Percentiles rank a stretch among this genome's conserved stretches.
phyloP scores from a whole-genome alignment of 2,797 vertebrate genomes.

The Diplodus puntazzo region DNA sequence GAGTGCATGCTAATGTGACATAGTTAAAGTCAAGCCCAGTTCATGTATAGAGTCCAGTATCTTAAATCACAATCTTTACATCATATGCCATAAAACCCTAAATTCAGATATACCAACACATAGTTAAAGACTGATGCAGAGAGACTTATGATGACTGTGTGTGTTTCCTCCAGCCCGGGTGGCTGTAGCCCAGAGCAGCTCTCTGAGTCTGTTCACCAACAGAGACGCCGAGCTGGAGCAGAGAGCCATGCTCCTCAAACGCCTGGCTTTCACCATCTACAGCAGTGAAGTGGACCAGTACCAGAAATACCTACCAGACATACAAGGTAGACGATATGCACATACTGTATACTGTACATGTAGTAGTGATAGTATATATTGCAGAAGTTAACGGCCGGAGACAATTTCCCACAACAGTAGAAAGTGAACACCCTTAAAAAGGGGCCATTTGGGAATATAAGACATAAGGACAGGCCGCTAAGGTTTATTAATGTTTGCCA shows the following conservation, averaged over 20 bases:
- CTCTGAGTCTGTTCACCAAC: slow-evolving; percentile 96
- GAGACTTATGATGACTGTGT: background rate
- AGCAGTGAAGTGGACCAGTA: slow-evolving; percentile 99
- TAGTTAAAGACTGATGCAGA: slow-evolving; percentile 4
- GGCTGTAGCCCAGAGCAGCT: slow-evolving; percentile 98
- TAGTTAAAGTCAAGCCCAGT: background rate
- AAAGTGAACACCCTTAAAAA: too few species aligned
- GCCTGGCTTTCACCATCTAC: slow-evolving; percentile 97
- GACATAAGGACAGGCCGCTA: background rate
- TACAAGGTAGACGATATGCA: slow-evolving; percentile 89
- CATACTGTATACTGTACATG: too few species aligned
- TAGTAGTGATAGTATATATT: background rate
- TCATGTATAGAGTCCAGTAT: background rate
- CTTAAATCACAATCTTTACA: background rate
- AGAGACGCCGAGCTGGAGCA: slow-evolving; percentile 97
- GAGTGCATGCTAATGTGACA: slow-evolving; percentile 1
- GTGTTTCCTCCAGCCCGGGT: slow-evolving; percentile 89
- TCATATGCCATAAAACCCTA: background rate
- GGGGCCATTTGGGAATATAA: too few species aligned
- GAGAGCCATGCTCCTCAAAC: slow-evolving; percentile 97
- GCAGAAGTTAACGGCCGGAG: background rate
- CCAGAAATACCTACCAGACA: slow-evolving; percentile 98
- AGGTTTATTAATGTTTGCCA: background rate
- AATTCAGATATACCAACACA: background rate
- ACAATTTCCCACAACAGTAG: background rate